phyloP scores from a whole-genome alignment of 2,797 vertebrate species.

The Catamblyrhynchus diadema region DNA sequence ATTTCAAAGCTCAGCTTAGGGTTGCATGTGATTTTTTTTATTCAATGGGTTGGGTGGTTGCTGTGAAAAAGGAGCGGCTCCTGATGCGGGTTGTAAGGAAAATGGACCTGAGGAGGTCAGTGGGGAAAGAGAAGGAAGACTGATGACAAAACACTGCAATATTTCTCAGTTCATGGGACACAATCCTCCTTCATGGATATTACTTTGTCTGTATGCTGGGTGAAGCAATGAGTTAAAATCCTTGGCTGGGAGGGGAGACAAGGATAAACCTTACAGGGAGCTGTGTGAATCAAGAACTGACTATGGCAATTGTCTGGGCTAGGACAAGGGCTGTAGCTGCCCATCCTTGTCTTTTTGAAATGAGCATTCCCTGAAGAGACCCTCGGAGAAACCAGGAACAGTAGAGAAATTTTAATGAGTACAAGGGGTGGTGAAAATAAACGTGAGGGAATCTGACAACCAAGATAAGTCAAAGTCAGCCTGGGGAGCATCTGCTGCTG shows the following conservation, averaged over 20 bases:
- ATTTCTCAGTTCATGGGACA: background rate
- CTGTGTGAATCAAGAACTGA: background rate
- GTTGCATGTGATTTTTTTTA: background rate
- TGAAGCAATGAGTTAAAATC: background rate
- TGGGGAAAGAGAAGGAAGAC: background rate
- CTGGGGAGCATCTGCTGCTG: background rate
- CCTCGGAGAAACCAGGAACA: background rate
- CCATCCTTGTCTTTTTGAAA: background rate
- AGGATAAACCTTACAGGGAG: background rate
- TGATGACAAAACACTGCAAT: background rate
- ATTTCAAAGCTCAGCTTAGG: background rate
- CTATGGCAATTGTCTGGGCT: background rate
- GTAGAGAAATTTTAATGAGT: background rate
- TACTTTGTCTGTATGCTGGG: background rate
- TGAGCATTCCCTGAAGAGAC: background rate
- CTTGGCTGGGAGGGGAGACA: background rate
- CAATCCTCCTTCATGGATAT: background rate
- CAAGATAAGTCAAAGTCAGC: background rate
- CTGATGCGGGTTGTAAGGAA: rapidly evolving
- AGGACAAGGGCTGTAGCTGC: background rate
- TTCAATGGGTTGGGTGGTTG: background rate
- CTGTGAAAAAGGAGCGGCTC: background rate
- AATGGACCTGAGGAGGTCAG: background rate
- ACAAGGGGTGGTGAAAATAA: background rate
- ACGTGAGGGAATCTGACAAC: background rate